Base-by-base conservation (phyloP, 1,140 invertebrate species). In the Drosophila bocki region DNA sequence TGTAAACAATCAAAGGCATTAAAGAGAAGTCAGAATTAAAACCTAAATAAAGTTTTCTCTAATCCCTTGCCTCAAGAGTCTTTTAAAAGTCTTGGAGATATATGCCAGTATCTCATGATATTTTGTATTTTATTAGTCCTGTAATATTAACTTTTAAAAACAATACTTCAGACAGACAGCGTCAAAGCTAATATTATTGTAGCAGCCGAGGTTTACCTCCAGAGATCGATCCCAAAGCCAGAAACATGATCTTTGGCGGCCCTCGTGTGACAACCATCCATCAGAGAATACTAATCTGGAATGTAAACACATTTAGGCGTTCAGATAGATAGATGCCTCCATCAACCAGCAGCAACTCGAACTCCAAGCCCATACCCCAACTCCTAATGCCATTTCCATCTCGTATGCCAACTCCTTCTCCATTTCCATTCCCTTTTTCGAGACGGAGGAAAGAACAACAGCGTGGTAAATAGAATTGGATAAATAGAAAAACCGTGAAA, bases 401-500 rank as follows among this genome's bases (percentile, higher is more conserved):
- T 44, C 29, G n/a, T 3, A 42, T 32, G 8, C 32, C 37, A 32
- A 9, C 22, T 15, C 42, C 29, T 26, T 35, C 48, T 33, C 19
- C 44, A 39, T 47, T 22, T 3, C 47, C 22, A 8, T 29, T n/a
- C 8, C 47, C 22, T 37, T 35, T 37, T 45, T 17, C 17, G 26
- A 29, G 26, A 29, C 26, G 26, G 26, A 22, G 26, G 29, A 41
- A 59, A 67, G 45, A 57, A 63, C 48, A 75, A 61, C 22, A 75
- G 53, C 56, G 57, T 41, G 41, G 58, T 47, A 56, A 68, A 77
- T 77, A 44, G 32, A 72, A 45, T 33, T 50, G 65, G 61, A 71
- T 75, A 61, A 79, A 79, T 57, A 62, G 70, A 57, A 47, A 77
- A 88, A 78, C 84, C 72, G 80, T 88, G 81, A 84, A 88, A 84